Percentiles rank a stretch among this genome's conserved stretches.
phyloP scores from a whole-genome alignment of 2,888 invertebrate genomes.

The Gerris lacustris region DNA sequence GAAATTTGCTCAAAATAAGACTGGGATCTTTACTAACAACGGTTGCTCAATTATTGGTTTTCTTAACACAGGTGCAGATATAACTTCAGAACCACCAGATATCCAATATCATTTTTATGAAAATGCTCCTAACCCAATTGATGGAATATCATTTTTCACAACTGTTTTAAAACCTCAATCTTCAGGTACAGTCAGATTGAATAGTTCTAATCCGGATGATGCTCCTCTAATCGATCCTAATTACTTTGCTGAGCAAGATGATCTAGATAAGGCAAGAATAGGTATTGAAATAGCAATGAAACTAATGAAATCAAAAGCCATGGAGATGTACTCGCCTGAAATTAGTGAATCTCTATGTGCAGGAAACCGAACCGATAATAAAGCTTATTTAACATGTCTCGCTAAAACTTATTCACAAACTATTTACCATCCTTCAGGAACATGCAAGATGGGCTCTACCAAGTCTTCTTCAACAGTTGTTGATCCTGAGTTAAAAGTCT shows the following conservation, averaged over 20 bases:
- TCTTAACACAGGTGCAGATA: background rate
- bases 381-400: conserved; percentile 11
- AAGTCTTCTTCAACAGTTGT: conserved; percentile 12
- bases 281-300: conserved; percentile 8
- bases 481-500: conserved; percentile 14
- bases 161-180: conserved; percentile 11
- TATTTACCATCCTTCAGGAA: conserved; percentile 19
- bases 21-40: conserved; percentile 12
- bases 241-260: conserved; percentile 6
- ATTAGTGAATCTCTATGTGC: background rate
- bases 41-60: background rate
- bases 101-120: background rate
- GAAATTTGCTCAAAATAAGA: conserved; percentile 11
- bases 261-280: conserved; percentile 6
- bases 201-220: conserved; percentile 8
- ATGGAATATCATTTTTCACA: background rate
- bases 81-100: conserved; percentile 4
- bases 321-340: conserved; percentile 9
- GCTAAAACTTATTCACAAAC: conserved; percentile 12
- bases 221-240: conserved; percentile 16
- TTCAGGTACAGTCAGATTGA: conserved; percentile 11
- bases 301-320: conserved; percentile 12
- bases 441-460: conserved; percentile 16
- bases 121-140: background rate
- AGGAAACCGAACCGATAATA: background rate